phyloP scores from a whole-genome alignment of 2,797 vertebrate species.

The Spizella passerina region DNA sequence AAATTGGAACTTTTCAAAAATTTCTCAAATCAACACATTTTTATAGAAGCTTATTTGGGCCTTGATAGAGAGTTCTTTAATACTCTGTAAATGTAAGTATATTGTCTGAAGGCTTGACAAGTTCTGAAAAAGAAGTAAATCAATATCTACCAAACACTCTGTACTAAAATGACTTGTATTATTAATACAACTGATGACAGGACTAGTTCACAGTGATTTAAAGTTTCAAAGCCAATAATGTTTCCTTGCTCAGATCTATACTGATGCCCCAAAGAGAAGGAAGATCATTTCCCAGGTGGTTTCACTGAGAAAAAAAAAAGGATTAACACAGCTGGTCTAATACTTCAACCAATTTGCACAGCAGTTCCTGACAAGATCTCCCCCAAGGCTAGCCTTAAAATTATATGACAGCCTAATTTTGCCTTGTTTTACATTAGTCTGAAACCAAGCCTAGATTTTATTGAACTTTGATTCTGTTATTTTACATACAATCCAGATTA shows the following conservation, averaged over 20 bases:
- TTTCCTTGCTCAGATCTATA: neutral
- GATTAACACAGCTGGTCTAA: neutral
- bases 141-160: neutral
- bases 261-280: neutral
- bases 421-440: neutral
- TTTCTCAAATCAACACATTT: neutral
- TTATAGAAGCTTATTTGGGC: neutral
- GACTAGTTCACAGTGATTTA: neutral
- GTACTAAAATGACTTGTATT: neutral
- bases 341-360: neutral
- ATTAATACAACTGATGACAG: neutral
- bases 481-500: constrained; percentile 13
- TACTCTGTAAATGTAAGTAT: neutral
- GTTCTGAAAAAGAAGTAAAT: neutral
- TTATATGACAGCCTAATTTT: neutral
- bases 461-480: constrained; percentile 15
- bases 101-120: neutral
- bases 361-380: neutral
- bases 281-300: neutral
- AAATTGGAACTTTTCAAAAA: neutral
- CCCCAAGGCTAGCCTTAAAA: neutral
- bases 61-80: neutral
- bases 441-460: neutral
- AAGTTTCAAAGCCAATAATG: neutral
- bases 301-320: neutral